Evolutionary conservation across 1,140 invertebrate genomes (phyloP).

Genomic region (Procambarus virginalis): DNA sequence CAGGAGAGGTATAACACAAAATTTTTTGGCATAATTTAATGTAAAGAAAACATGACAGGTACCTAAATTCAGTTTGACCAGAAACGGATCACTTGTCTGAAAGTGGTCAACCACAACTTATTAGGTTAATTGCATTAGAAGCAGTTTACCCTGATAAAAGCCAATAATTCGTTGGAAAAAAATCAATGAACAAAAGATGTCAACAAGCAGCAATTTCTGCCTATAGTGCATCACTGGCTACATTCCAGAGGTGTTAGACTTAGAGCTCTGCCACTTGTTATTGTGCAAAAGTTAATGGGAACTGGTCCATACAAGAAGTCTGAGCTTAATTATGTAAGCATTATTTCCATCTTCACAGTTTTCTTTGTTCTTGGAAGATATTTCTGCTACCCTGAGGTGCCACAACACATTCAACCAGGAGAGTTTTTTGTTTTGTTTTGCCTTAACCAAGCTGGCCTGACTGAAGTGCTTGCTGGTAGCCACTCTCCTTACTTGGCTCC

Average conservation of each 20-base stretch:
- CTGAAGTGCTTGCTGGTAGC: constrained; percentile 71
- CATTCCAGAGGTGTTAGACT: not conserved
- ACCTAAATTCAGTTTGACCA: not conserved
- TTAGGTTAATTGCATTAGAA: not conserved
- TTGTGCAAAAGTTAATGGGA: not conserved
- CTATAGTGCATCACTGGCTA: not conserved
- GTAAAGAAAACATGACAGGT: not conserved
- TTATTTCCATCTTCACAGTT: not conserved
- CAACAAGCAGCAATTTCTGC: not conserved
- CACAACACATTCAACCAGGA: not conserved
- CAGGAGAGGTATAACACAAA: not conserved
- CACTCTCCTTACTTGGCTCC: constrained; percentile 76
- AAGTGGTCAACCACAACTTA: not conserved
- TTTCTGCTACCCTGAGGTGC: not conserved
- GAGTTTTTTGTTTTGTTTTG: not conserved
- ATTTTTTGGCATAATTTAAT: not conserved
- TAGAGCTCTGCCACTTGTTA: not conserved
- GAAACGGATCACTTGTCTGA: not conserved
- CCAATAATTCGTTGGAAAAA: not conserved
- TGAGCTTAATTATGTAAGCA: not conserved
- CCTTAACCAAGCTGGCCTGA: constrained; percentile 55
- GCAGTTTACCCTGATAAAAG: not conserved
- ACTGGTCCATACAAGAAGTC: not conserved
- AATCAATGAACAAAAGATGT: not conserved
- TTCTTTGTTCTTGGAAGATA: not conserved